Evolutionary conservation across 2,888 invertebrate genomes (phyloP), one percentile per base, ranked within the genome.

Genomic region (Melanophora roralis): DNA sequence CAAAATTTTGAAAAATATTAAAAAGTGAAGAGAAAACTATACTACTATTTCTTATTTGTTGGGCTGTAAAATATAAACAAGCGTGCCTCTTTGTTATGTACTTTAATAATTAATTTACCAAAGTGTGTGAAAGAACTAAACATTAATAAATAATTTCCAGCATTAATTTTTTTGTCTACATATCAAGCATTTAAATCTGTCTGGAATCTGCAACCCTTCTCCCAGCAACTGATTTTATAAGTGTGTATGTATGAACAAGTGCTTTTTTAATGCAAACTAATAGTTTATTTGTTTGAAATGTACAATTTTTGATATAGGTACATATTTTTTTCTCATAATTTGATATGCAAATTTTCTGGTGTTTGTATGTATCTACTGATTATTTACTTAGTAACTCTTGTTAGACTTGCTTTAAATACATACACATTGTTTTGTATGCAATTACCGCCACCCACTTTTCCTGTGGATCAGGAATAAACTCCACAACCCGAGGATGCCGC

Each of bases 371-470:
- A 40, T 49, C 40, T 57, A 21, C 51, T 59, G 9, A 23, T 27
- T 27, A 68, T 74, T 74, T 49, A 74, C 59, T 45, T 78, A 78
- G 78, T 73, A 78, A 78, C 62, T 9, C 64, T 16, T 4, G 12
- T 2, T 5, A 12, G n/a, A n/a, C 11, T 5, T 27, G 3, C 27
- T 27, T 6, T 27, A n/a, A n/a, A 11, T 12, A 40, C n/a, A 11
- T 12, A 40, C 38, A n/a, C 1, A n/a, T 40, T n/a, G 38, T 40
- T 40, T 8, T 40, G n/a, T 3, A 12, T 40, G 19, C 27, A 57
- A 34, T 53, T 40, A 47, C 62, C 43, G 23, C 68, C 69, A 57
- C 74, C 69, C 69, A 69, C 38, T 7, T 43, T 74, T 36, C 14
- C 3, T 19, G 27, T 68, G 12, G 16, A 57, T 9, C 32, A 9